A percentile compares a stretch with the other conserved stretches of the same genome.
phyloP scores from a whole-genome alignment of 2,888 invertebrate species.

The Eumacrocentrus americanus region DNA sequence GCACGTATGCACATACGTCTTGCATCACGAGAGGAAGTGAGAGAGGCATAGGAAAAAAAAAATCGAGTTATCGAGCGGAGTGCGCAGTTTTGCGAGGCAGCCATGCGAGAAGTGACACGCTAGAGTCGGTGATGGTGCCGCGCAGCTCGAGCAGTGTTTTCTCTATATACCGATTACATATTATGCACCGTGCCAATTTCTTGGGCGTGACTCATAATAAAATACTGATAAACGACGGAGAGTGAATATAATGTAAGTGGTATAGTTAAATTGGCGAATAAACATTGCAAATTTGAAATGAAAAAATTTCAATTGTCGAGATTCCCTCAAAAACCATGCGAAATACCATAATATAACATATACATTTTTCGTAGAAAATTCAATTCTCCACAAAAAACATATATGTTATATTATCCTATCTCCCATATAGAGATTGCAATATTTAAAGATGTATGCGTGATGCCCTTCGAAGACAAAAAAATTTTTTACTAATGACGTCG shows the following conservation, averaged over 20 bases:
- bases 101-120: slow-evolving; percentile 53
- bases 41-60: slow-evolving; percentile 30
- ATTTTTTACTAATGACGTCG: slow-evolving; percentile 53
- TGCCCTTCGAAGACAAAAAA: background rate
- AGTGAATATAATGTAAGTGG: slow-evolving; percentile 1
- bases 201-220: slow-evolving; percentile 19
- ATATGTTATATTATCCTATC: no score
- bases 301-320: no score
- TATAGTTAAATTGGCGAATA: slow-evolving; percentile 1
- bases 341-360: no score
- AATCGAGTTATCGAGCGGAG: slow-evolving; percentile 41
- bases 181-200: slow-evolving; percentile 28
- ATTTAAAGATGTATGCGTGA: no score
- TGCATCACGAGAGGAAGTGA: slow-evolving; percentile 25
- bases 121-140: slow-evolving; percentile 4
- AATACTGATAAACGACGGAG: background rate
- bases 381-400: no score
- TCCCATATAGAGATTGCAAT: no score
- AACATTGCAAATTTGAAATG: slow-evolving; percentile 4
- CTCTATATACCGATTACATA: background rate
- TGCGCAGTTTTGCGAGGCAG: slow-evolving; percentile 42
- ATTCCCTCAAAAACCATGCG: no score
- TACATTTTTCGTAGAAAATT: no score
- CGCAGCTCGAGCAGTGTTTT: background rate
- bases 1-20: slow-evolving; percentile 24